These are phyloP conservation scores for Corythornis madagascariensis DNA, from an alignment of 2,113 vertebrate species.

Conservation along the genomic window DNA sequence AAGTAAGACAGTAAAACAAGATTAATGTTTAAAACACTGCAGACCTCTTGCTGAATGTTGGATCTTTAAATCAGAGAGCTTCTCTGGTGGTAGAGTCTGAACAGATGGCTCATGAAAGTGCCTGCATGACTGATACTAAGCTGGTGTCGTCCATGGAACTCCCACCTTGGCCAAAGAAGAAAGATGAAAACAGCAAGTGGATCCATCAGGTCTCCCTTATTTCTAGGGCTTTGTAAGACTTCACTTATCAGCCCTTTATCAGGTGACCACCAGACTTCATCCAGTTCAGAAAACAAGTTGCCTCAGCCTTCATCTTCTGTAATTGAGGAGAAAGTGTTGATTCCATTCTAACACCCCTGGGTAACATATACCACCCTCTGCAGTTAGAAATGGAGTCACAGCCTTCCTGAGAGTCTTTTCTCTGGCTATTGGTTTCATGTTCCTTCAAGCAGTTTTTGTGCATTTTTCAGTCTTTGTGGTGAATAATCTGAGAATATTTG, in stretches of 20 bases:
- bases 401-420: background rate
- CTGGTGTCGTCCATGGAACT: background rate
- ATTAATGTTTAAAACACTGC: background rate
- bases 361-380: background rate
- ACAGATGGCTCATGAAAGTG: background rate
- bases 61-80: background rate
- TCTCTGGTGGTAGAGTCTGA: background rate
- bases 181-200: background rate
- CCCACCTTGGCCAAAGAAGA: background rate
- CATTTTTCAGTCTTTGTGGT: background rate
- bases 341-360: background rate
- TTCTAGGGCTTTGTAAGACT: background rate
- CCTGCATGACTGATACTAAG: background rate
- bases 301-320: background rate
- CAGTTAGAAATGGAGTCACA: background rate
- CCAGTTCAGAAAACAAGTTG: background rate
- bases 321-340: background rate
- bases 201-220: background rate
- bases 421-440: background rate
- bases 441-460: background rate
- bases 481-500: conserved; percentile 7
- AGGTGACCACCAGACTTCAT: background rate
- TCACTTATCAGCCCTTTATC: background rate
- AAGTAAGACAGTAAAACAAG: background rate
- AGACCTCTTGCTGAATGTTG: background rate